Percentiles rank a stretch among this genome's conserved stretches.
phyloP scores from a whole-genome alignment of 2,797 vertebrate genomes.

The Notamacropus eugenii region DNA sequence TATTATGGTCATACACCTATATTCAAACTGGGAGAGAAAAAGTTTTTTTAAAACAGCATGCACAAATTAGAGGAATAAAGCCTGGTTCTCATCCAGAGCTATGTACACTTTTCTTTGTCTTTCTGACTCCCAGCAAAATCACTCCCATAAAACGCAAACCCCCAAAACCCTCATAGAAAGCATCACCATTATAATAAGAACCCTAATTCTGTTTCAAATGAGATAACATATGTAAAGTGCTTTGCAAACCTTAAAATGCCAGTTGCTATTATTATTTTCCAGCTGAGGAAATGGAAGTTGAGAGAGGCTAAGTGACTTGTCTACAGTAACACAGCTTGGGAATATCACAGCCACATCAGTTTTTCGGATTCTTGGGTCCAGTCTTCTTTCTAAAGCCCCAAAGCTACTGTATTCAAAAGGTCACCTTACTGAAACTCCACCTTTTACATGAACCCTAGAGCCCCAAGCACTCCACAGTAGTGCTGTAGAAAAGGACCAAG shows the following conservation, averaged over 20 bases:
- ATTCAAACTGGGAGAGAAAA: neutral
- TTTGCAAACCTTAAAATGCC: neutral
- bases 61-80: neutral
- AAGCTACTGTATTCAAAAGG: neutral
- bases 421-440: neutral
- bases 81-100: neutral
- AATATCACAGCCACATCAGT: neutral
- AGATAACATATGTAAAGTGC: neutral
- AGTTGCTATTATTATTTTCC: neutral
- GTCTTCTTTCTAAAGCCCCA: neutral
- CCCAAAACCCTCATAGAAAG: neutral
- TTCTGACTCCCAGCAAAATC: neutral
- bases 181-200: neutral
- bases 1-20: neutral
- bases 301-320: neutral
- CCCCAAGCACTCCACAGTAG: neutral
- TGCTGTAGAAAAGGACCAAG: neutral
- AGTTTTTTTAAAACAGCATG: neutral
- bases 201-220: neutral
- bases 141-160: neutral
- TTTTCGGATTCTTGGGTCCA: neutral
- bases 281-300: neutral
- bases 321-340: neutral
- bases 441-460: neutral
- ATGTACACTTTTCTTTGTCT: neutral